Conservation (phyloP, 2,888 invertebrate species). For the Mesoligia furuncula region DNA sequence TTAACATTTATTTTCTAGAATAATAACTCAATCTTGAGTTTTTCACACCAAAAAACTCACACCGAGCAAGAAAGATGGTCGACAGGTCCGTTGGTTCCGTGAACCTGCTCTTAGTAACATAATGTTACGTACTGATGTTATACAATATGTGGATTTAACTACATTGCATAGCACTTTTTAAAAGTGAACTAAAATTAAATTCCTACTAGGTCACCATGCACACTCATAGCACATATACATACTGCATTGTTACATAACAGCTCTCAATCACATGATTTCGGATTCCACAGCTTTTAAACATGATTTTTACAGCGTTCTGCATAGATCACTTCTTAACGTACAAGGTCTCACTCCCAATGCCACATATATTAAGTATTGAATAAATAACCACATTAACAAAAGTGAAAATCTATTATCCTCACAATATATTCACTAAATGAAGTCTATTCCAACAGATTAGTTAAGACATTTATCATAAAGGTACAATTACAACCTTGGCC, state of each 20-base stretch:
- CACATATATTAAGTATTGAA: conserved; percentile 65
- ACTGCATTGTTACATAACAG: conserved; percentile 84
- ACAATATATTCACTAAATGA: conserved; percentile 59
- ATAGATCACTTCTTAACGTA: conserved; percentile 69
- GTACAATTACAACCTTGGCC: conserved; percentile 78
- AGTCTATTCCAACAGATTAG: conserved; percentile 54
- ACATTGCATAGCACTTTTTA: conserved; percentile 74
- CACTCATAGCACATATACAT: conserved; percentile 75
- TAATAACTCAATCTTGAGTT: conserved; percentile 79
- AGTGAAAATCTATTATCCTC: conserved; percentile 60
- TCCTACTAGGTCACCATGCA: conserved; percentile 75
- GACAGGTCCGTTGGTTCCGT: conserved; percentile 60
- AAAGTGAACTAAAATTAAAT: conserved; percentile 74
- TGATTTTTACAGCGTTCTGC: conserved; percentile 70
- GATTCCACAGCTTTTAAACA: conserved; percentile 76
- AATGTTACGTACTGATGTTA: conserved; percentile 60
- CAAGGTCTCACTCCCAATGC: conserved; percentile 76
- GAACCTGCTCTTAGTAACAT: conserved; percentile 49
- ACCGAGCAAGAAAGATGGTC: conserved; percentile 74
- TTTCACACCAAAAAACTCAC: conserved; percentile 85
- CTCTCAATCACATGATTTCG: conserved; percentile 83
- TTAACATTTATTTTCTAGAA: conserved; percentile 81
- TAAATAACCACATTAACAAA: conserved; percentile 63
- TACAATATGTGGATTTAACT: conserved; percentile 66
- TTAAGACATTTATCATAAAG: conserved; percentile 39